A percentile compares a stretch with the other conserved stretches of the same genome.
phyloP scores from a whole-genome alignment of 2,888 invertebrate genomes.

The Acrobasis consociella region DNA sequence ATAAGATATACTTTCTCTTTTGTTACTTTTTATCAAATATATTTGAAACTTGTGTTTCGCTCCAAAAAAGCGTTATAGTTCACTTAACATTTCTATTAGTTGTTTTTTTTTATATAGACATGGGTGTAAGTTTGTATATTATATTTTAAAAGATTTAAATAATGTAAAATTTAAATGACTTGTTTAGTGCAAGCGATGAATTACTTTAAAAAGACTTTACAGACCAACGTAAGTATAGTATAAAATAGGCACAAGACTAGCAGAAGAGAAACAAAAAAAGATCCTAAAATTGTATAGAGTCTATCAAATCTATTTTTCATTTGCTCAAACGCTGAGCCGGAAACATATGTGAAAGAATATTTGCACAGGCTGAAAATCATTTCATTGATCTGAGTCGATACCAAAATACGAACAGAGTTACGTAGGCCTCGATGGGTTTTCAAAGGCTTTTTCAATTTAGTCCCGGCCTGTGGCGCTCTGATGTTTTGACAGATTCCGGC shows the following conservation, averaged over 20 bases:
- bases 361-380: conserved; percentile 51
- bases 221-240: neutral
- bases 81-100: no score
- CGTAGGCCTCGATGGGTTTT: conserved; percentile 42
- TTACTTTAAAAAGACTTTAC: no score
- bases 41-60: no score
- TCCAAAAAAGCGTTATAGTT: no score
- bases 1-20: conserved; percentile 20
- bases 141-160: no score
- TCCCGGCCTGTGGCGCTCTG: conserved; percentile 32
- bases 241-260: neutral
- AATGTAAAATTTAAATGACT: no score
- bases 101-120: no score
- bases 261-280: neutral
- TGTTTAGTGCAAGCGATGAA: no score
- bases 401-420: conserved; percentile 39
- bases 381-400: conserved; percentile 47
- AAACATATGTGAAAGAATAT: conserved; percentile 43
- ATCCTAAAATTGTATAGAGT: neutral
- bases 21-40: neutral
- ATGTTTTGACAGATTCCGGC: conserved; percentile 41
- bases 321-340: conserved; percentile 31
- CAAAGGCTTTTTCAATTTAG: conserved; percentile 55
- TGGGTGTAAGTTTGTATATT: no score
- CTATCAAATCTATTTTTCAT: conserved; percentile 25